A percentile compares a stretch with the other conserved stretches of the same genome.
Evolutionary conservation across 2,113 vertebrate genomes (phyloP).

Genomic region (Rhinichthys klamathensis): DNA sequence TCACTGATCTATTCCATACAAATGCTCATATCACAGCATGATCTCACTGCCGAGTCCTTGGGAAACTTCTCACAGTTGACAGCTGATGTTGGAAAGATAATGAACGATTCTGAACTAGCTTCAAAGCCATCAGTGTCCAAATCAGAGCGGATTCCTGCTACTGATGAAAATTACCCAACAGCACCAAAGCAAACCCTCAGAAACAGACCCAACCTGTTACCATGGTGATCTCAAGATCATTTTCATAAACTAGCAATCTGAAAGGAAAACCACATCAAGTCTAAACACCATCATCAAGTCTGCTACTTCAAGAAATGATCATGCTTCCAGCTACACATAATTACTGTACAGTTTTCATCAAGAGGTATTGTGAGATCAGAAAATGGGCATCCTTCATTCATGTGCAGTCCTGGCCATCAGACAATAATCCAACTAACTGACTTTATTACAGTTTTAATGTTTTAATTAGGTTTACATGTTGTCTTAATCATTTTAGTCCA

Average conservation of each 20-base stretch:
- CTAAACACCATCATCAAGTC: background rate
- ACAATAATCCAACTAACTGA: background rate
- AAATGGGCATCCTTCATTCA: background rate
- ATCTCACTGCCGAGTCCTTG: background rate
- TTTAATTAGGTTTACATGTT: too few species aligned
- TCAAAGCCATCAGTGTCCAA: background rate
- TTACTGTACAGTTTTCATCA: background rate
- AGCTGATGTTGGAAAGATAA: background rate
- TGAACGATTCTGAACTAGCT: background rate
- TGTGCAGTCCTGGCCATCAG: background rate
- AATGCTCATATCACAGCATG: background rate
- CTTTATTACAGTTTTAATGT: too few species aligned
- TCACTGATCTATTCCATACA: background rate
- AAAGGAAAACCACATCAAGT: background rate
- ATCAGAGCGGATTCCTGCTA: background rate
- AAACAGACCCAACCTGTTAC: constrained; percentile 40
- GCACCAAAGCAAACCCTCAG: constrained; percentile 24
- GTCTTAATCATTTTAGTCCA: too few species aligned
- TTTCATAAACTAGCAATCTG: constrained; percentile 48
- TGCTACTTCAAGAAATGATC: background rate
- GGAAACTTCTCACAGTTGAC: background rate
- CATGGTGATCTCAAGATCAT: constrained; percentile 24
- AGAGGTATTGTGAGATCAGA: background rate
- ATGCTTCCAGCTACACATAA: background rate
- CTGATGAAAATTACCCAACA: constrained; percentile 41